Conservation (phyloP, 2,113 vertebrate species). For the Cyanocitta stelleri region DNA sequence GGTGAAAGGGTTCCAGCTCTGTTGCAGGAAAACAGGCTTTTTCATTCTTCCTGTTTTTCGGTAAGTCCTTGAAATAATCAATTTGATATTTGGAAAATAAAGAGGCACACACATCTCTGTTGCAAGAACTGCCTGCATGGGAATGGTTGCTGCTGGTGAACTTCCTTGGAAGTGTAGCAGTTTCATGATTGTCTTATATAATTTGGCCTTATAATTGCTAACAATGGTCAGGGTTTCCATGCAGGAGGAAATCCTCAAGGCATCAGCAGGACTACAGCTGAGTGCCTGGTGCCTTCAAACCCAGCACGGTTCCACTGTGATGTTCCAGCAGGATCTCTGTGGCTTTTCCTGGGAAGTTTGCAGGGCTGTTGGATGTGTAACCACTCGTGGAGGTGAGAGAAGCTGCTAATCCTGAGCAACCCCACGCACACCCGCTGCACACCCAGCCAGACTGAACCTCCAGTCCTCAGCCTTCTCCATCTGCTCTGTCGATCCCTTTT, state of each 20-base stretch:
- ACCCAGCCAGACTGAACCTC: background rate
- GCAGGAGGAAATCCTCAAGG: background rate
- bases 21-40: background rate
- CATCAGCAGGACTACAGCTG: background rate
- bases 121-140: background rate
- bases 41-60: background rate
- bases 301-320: background rate
- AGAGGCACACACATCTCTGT: accelerated
- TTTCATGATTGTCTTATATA: background rate
- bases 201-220: background rate
- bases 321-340: background rate
- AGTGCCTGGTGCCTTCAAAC: background rate
- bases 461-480: background rate
- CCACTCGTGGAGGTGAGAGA: background rate
- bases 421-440: background rate
- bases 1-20: background rate
- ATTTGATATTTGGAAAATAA: background rate
- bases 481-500: background rate
- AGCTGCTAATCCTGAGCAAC: background rate
- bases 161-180: background rate
- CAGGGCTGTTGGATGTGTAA: background rate
- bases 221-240: background rate
- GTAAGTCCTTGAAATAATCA: background rate
- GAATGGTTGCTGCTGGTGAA: background rate
- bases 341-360: background rate